Conservation (phyloP, 2,797 vertebrate species). For the Sebastes diaconus region DNA sequence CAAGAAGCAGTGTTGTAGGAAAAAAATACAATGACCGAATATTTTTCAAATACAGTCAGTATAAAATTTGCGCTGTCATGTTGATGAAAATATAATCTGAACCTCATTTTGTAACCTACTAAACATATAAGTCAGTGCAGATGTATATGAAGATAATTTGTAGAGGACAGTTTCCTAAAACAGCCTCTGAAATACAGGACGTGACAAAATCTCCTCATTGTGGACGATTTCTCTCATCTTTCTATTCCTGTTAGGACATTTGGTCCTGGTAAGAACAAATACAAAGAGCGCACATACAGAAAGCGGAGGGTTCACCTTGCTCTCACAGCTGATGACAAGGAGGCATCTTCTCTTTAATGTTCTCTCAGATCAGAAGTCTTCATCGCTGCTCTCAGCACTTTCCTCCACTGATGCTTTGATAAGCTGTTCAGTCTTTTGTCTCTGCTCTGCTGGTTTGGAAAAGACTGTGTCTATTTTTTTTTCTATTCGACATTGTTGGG, state of each 20-base stretch:
- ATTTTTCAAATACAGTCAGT: not conserved
- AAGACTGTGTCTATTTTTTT: slow-evolving; percentile 20
- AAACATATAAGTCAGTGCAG: not conserved
- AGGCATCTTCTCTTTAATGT: slow-evolving; percentile 49
- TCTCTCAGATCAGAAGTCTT: slow-evolving; percentile 54
- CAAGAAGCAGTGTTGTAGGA: not conserved
- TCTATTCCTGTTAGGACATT: slow-evolving; percentile 16
- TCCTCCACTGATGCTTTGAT: slow-evolving; percentile 62
- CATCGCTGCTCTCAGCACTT: slow-evolving; percentile 67
- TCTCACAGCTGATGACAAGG: slow-evolving; percentile 48
- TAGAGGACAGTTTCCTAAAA: slow-evolving; percentile 4
- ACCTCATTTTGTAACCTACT: not conserved
- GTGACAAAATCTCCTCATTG: slow-evolving; percentile 13
- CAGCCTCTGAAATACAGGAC: slow-evolving; percentile 7
- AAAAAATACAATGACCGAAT: not conserved
- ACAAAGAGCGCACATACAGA: not conserved
- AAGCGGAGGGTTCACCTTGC: slow-evolving; percentile 62
- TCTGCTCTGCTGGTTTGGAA: slow-evolving; percentile 47
- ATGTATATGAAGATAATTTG: not conserved
- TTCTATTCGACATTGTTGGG: not conserved
- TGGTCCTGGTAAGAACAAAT: slow-evolving; percentile 35
- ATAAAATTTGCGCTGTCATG: not conserved
- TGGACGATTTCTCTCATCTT: not conserved
- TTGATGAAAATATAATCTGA: not conserved
- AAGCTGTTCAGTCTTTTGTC: slow-evolving; percentile 49